Base-by-base conservation (phyloP, 2,113 vertebrate species). In the Phylloscopus trochilus region DNA sequence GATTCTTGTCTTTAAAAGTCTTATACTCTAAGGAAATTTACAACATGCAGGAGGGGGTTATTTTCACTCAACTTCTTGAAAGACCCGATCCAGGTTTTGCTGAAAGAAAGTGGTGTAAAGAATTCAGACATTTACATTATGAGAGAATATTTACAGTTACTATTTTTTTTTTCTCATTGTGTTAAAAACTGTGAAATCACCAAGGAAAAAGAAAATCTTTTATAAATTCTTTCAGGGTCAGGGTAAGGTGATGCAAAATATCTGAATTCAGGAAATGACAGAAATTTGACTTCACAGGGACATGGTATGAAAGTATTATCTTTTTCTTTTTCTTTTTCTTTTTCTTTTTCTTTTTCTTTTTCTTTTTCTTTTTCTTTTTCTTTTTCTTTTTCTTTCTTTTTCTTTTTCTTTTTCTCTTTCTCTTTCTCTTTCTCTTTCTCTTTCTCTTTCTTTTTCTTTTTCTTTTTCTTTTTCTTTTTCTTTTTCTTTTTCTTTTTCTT, bases 301-400 rank as follows among this genome's bases (percentile, higher is more conserved):
- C 2, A 13, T 2, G 9, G 6, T 28, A 19, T 70, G 9, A 59
- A 53, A 7, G 1, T 15, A 55, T 4, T 4, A 10, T 16, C 6
- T 17, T 13, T 13, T 31, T 53, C 72, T 24, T 5, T 15, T 14
- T 12, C n/a, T 5, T 15, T 14, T 12, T 16, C 6, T 17, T 13
- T 13, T 31, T 53, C 72, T 24, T 5, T 15, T 14, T 16, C 6
- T 17, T 13, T 13, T 31, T 53, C 72, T 24, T 5, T 15, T 14
- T 16, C 6, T 17, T 13, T 13, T 31, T 53, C 72, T 24, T 5
- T 15, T 14, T 16, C 6, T 17, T 13, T 13, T 31, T 53, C 72
- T 24, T 5, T 15, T 14, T 16, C 6, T 17, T 13, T 13, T 31
- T 53, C 72, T 24, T 5, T 15, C n/a, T n/a, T n/a, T 14, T 12